Evolutionary conservation across 2,113 vertebrate species (phyloP).

Genomic region (Syngnathus floridae): DNA sequence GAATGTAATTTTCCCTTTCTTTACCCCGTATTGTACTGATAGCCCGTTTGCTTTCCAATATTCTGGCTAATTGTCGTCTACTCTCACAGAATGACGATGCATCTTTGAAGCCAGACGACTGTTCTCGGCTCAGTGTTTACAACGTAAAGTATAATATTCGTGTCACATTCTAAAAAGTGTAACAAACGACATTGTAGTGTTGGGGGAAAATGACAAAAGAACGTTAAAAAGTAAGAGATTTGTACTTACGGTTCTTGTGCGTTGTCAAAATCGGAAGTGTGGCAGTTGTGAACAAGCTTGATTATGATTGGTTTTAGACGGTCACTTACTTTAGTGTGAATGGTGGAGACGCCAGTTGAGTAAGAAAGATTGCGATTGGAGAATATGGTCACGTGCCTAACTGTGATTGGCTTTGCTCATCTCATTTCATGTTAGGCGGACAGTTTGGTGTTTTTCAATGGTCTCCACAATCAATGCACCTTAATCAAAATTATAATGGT

Average conservation of each 20-base stretch:
- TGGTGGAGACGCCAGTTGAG: constrained; percentile 1
- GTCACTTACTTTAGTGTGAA: constrained; percentile 20
- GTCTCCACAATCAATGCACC: too few relatives aligned
- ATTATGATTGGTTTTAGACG: constrained; percentile 32
- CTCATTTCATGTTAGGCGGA: constrained; percentile 39
- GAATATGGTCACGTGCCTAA: not conserved
- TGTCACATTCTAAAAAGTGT: not conserved
- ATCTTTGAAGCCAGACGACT: not conserved
- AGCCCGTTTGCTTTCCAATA: not conserved
- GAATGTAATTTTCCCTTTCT: not conserved
- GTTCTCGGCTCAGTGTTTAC: not conserved
- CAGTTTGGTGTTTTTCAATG: too few relatives aligned
- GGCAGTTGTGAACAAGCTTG: accelerated
- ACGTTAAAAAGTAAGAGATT: not conserved
- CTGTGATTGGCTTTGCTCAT: not conserved
- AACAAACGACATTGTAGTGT: not conserved
- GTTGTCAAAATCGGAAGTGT: constrained; percentile 10
- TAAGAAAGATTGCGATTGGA: not conserved
- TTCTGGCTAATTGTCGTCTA: not conserved
- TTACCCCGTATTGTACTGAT: too few relatives aligned
- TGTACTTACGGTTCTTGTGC: constrained; percentile 43
- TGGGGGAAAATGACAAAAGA: accelerated
- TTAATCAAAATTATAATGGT: too few relatives aligned
- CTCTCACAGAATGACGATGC: constrained; percentile 3
- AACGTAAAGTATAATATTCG: not conserved